Evolutionary conservation across 2,888 invertebrate genomes (phyloP), one percentile per base, ranked within the genome.

Genomic region (Pandemis heparana): DNA sequence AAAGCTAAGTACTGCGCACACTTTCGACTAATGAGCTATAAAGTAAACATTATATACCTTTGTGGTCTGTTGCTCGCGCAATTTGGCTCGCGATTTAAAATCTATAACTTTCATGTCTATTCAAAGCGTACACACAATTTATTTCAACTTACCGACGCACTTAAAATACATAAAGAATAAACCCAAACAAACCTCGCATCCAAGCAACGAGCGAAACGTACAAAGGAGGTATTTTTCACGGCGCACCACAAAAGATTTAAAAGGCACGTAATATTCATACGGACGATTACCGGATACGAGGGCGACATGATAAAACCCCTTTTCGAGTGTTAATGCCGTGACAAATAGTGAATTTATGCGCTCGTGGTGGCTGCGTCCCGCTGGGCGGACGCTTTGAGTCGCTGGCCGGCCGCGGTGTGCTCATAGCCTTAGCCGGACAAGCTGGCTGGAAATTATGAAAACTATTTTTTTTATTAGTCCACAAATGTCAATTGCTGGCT

Each of bases 271-370:
- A 88, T 82, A 82, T 81, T 79, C 80, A 81, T 85, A 85, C 75
- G 82, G 78, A 81, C 87, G 90, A 88, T 92, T 89, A 89, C 93
- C 92, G 93, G 92, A 93, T 91, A 90, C 89, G 85, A 85, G 89
- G 89, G 90, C 86, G 92, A 92, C 91, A 92, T 88, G 91, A 92
- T 91, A 92, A 92, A 92, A 93, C 90, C 90, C 93, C 91, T 87
- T 92, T 92, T 91, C 82, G 88, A 91, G 92, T 92, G 92, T 92
- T 94, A 94, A 94, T 92, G 87, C 93, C 94, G 92, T 94, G 93
- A 94, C 93, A 93, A 94, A 94, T 94, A 91, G 88, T 80, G 87
- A 92, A 94, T 94, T 93, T 93, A 94, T 94, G 90, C 93, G 89
- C 85, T 80, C 84, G 88, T 86, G 89, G 89, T 86, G 89, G 89